These are phyloP conservation scores for Rhinoraja longicauda DNA, from an alignment of 2,797 vertebrate genomes.

Conservation along the genomic window DNA sequence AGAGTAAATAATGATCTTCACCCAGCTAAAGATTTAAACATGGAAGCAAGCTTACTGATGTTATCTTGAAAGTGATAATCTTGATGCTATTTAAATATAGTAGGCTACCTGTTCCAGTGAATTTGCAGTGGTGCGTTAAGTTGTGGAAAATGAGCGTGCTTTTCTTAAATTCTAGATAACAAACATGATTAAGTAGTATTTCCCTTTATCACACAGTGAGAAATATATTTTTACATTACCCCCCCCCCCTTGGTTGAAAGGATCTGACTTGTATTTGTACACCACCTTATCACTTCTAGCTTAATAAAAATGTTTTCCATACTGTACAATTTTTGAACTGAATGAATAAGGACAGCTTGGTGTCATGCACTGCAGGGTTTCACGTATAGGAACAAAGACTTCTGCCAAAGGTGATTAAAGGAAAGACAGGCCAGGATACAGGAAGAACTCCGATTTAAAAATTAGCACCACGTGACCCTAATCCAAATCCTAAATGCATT, in stretches of 20 bases:
- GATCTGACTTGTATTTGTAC: neutral
- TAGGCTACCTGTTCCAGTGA: neutral
- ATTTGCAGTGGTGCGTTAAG: neutral
- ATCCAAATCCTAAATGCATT: neutral
- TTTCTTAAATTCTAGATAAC: neutral
- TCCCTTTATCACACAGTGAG: neutral
- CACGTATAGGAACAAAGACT: neutral
- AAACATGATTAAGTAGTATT: neutral
- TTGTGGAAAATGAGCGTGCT: neutral
- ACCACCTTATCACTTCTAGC: neutral
- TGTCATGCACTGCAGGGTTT: neutral
- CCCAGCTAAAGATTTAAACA: neutral
- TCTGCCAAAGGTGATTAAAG: neutral
- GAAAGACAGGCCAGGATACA: neutral
- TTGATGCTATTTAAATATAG: neutral
- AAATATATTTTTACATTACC: neutral
- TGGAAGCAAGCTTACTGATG: neutral
- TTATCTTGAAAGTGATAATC: neutral
- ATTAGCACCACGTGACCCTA: neutral
- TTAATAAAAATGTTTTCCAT: neutral
- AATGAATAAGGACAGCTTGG: neutral
- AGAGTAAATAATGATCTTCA: neutral
- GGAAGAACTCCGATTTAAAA: neutral
- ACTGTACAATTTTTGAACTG: neutral
- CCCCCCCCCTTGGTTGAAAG: neutral